phyloP scores from a whole-genome alignment of 2,113 vertebrate genomes.

The Oenanthe oenanthe region DNA sequence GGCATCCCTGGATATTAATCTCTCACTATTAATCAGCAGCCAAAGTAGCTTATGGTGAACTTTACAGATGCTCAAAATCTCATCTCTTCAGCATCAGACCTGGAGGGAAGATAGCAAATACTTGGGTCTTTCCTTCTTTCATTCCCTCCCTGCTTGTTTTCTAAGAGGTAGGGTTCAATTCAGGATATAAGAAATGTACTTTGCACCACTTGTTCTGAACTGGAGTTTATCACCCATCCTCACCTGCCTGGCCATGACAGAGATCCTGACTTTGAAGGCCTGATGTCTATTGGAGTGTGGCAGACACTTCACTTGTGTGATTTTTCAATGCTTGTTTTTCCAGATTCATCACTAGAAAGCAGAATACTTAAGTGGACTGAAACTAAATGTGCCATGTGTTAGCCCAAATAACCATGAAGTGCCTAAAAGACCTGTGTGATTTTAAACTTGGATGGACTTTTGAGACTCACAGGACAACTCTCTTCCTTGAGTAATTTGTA shows the following conservation, averaged over 20 bases:
- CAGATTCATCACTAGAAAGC: not conserved
- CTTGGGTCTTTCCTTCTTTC: not conserved
- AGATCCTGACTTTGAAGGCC: not conserved
- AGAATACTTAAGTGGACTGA: not conserved
- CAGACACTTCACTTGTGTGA: accelerated
- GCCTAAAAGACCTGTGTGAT: not conserved
- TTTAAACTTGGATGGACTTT: not conserved
- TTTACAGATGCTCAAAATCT: constrained; percentile 43
- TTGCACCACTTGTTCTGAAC: not conserved
- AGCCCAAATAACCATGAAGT: not conserved
- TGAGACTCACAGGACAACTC: not conserved
- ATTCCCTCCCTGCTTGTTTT: not conserved
- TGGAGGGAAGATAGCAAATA: not conserved
- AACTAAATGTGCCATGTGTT: not conserved
- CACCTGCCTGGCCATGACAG: not conserved
- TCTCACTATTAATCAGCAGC: constrained; percentile 51
- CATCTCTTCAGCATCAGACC: constrained; percentile 37
- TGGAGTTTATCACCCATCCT: not conserved
- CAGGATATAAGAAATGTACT: not conserved
- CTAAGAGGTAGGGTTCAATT: not conserved
- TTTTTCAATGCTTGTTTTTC: not conserved
- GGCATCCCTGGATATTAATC: constrained; percentile 63
- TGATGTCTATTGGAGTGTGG: not conserved
- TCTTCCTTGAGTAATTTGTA: not conserved
- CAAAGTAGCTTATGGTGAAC: constrained; percentile 37